Conservation (phyloP, 2,888 invertebrate genomes). For the Diadegma fenestrale region DNA sequence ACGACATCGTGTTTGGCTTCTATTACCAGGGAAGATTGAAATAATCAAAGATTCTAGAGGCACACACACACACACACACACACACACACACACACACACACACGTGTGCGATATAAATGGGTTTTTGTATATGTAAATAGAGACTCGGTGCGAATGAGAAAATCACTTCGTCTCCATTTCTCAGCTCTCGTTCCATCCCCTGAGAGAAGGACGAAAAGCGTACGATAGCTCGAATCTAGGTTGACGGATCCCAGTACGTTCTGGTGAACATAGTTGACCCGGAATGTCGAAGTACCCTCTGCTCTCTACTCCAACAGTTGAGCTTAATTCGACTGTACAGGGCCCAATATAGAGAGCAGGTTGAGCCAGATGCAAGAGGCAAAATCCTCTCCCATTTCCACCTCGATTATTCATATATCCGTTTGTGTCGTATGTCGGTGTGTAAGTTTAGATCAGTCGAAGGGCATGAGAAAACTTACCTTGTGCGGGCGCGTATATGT, state of each 20-base stretch:
- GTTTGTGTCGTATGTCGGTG: neutral
- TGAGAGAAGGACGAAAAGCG: constrained; percentile 16
- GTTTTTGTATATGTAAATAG: neutral
- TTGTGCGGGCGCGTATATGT: constrained; percentile 98
- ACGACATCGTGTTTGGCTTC: neutral
- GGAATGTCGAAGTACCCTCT: constrained; percentile 64
- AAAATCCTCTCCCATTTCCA: constrained; percentile 38
- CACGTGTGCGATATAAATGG: neutral
- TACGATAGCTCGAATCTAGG: constrained; percentile 58
- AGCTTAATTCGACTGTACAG: constrained; percentile 62
- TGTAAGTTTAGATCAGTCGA: neutral
- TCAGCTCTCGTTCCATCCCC: neutral
- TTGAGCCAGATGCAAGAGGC: constrained; percentile 43
- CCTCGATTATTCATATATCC: constrained; percentile 24
- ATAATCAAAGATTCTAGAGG: neutral
- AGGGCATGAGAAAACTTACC: constrained; percentile 88
- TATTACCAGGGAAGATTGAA: neutral
- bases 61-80: constrained; percentile 29
- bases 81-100: constrained; percentile 24
- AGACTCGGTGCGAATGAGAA: constrained; percentile 53
- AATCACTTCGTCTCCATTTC: constrained; percentile 25
- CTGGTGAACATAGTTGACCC: constrained; percentile 64
- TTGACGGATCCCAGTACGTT: constrained; percentile 54
- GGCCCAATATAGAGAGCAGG: constrained; percentile 34
- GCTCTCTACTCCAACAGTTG: constrained; percentile 52